A percentile compares a stretch with the other conserved stretches of the same genome.
phyloP scores from a whole-genome alignment of 2,888 invertebrate species.

The Cheilosia scutellata region DNA sequence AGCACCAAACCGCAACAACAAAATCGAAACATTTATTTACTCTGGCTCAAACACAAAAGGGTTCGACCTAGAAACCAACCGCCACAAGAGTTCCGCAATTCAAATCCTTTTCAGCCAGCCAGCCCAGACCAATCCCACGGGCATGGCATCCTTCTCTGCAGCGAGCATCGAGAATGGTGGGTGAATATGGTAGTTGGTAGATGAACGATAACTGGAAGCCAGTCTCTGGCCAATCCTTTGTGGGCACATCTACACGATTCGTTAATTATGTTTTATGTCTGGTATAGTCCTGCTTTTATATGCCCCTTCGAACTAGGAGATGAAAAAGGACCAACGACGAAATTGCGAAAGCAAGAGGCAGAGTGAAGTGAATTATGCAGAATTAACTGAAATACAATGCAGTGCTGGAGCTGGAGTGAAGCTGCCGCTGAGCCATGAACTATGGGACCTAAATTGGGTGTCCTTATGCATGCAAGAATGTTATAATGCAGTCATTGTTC shows the following conservation, averaged over 20 bases:
- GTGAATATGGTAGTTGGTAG: not conserved
- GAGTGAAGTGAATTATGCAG: constrained; percentile 56
- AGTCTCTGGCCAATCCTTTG: constrained; percentile 38
- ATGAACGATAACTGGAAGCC: constrained; percentile 14
- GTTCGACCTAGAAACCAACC: constrained; percentile 62
- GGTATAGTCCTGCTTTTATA: not conserved
- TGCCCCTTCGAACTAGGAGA: not conserved
- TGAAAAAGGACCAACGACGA: constrained; percentile 4
- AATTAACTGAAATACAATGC: constrained; percentile 69
- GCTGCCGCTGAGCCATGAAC: constrained; percentile 63
- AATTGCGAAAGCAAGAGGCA: not conserved
- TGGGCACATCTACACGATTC: constrained; percentile 54
- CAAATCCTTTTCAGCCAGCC: constrained; percentile 29
- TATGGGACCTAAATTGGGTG: constrained; percentile 39
- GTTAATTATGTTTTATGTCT: constrained; percentile 71
- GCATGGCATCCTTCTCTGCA: constrained; percentile 17
- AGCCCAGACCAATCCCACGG: constrained; percentile 19
- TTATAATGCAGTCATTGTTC: constrained; percentile 68
- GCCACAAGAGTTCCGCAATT: constrained; percentile 57
- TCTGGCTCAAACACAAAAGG: constrained; percentile 37
- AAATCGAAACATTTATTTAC: constrained; percentile 65
- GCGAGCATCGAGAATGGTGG: not conserved
- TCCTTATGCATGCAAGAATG: constrained; percentile 55
- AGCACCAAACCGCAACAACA: constrained; percentile 17
- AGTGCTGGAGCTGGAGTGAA: constrained; percentile 10